Evolutionary conservation across 2,797 vertebrate genomes (phyloP), one percentile per base, ranked within the genome.

Genomic region (Fistularia commersonii): DNA sequence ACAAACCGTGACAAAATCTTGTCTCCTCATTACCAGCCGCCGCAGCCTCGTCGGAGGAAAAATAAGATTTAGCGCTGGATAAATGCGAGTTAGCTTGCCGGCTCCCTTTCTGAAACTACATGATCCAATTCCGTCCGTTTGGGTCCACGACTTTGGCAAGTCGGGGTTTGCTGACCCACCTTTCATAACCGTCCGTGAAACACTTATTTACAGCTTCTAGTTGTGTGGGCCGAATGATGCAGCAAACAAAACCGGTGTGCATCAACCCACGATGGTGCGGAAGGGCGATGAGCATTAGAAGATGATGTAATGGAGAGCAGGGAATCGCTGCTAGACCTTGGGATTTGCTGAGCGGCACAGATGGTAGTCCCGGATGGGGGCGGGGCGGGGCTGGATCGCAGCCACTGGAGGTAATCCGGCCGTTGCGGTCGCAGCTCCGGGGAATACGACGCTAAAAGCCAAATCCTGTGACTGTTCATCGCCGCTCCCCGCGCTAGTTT

Each of bases 271-370:
- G 5, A 52, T 60, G 60, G n/a, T 41, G 66, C 51, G 53, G 64
- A 41, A 53, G 8, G 38, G 38, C 47, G 6, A 8, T 7, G 51
- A 54, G 64, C 32, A 54, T 32, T 55, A 48, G 63, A 51, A 45
- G 66, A 49, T 81, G 73, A 80, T 77, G 73, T 73, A 79, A 81
- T 62, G 58, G 51, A 15, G 57, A 61, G 54, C 54, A 45, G 68
- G 70, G 49, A 62, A 49, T 34, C 39, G 54, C 41, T 31, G 47
- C 61, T 59, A 61, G 63, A 72, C 65, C 60, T 45, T 63, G 62
- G 81, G 81, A 78, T 79, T 74, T 69, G 60, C 66, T 63, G 69
- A 78, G 61, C 69, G 61, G 65, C 70, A 80, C 82, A 85, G 82
- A 87, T 81, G 79, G 81, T 45, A 34, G 55, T 57, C 51, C 15